These are phyloP conservation scores for Eleginops maclovinus DNA, from an alignment of 2,113 vertebrate genomes.

Conservation along the genomic window DNA sequence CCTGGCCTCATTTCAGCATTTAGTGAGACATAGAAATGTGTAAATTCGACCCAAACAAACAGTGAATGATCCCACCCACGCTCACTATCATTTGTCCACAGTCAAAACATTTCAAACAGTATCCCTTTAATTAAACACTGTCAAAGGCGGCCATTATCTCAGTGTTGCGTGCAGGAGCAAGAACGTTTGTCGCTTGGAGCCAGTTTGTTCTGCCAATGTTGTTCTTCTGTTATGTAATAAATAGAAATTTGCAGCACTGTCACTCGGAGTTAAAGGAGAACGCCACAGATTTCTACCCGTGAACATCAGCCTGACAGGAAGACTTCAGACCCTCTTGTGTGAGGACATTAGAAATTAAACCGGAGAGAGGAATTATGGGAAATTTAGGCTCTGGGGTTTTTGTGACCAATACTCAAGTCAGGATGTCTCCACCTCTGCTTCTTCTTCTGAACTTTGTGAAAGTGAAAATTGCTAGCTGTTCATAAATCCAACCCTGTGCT, in stretches of 20 bases:
- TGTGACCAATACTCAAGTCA: background rate
- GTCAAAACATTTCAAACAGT: background rate
- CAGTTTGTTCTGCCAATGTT: background rate
- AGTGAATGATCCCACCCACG: background rate
- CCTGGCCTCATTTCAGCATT: background rate
- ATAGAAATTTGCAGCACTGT: background rate
- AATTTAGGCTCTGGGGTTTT: background rate
- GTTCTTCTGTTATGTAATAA: background rate
- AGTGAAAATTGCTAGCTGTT: background rate
- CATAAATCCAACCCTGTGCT: background rate
- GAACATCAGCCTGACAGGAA: background rate
- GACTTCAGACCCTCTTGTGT: background rate
- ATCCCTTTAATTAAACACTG: background rate
- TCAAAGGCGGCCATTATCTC: background rate
- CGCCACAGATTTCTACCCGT: background rate
- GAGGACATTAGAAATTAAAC: background rate
- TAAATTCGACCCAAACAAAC: constrained; percentile 7
- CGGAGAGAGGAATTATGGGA: background rate
- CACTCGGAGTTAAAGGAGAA: background rate
- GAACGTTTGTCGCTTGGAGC: background rate
- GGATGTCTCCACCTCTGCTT: background rate
- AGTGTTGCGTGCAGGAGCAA: background rate
- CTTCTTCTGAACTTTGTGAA: background rate
- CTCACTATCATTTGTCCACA: background rate
- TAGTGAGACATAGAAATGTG: background rate